Evolutionary conservation across 37 sponge, comb jelly and placozoan species (phyloP).

Genomic region (Bolinopsis microptera): DNA sequence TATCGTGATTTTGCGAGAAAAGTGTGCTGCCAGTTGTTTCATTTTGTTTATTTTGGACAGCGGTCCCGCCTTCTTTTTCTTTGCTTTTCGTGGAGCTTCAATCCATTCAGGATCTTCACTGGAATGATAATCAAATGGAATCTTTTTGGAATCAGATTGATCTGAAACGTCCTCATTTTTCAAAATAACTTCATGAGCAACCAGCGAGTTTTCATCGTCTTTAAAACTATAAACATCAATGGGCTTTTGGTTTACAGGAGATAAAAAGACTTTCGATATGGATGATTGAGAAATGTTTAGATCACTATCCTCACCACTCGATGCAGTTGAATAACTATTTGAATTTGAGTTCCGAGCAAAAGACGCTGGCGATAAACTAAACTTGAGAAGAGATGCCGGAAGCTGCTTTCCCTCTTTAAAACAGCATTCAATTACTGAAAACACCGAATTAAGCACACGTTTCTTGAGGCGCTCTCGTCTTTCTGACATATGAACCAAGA

Average conservation of each 20-base stretch:
- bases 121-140: background rate
- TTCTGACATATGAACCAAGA: background rate
- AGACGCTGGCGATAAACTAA: background rate
- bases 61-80: background rate
- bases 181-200: slow-evolving; percentile 50
- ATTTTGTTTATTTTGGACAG: background rate
- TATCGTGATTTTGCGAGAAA: slow-evolving; percentile 4
- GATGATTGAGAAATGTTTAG: slow-evolving; percentile 1
- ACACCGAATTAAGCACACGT: background rate
- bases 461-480: slow-evolving; percentile 32
- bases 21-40: background rate
- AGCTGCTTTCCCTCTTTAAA: background rate
- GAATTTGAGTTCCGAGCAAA: background rate
- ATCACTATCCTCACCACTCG: background rate
- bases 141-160: background rate
- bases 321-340: background rate
- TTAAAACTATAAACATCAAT: background rate
- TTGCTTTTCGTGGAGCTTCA: background rate
- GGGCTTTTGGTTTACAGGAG: background rate
- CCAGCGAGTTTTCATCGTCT: background rate
- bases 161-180: background rate
- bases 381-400: background rate
- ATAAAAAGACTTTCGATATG: background rate
- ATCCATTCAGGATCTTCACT: slow-evolving; percentile 55
- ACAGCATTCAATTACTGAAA: slow-evolving; percentile 39